Conservation (phyloP, 2,113 vertebrate species). For the Phrynosoma blainvillii region DNA sequence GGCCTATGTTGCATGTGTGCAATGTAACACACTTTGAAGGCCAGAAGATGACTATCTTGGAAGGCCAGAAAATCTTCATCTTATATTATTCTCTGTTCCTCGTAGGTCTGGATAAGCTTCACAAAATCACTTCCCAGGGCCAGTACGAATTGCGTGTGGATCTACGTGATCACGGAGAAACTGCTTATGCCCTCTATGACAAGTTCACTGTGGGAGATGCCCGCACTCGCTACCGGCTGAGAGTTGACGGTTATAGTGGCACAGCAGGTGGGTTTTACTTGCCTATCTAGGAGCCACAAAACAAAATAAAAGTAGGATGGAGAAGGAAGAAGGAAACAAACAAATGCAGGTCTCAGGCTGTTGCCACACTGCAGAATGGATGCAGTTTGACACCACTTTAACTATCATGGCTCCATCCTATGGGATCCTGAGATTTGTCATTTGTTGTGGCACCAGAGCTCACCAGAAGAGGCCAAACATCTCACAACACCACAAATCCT, state of each 20-base stretch:
- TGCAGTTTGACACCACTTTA: too few species aligned
- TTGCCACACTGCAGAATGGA: too few species aligned
- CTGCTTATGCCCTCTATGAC: conserved; percentile 90
- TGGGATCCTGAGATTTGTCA: too few species aligned
- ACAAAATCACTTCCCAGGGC: conserved; percentile 91
- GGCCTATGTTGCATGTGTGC: too few species aligned
- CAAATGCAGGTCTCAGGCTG: not conserved
- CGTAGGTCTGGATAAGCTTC: conserved; percentile 91
- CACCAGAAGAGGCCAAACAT: too few species aligned
- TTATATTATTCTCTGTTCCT: not conserved
- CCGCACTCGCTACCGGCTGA: conserved; percentile 88
- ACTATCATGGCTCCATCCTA: too few species aligned
- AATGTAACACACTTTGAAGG: rapidly evolving
- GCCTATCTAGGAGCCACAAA: not conserved
- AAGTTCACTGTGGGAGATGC: conserved; percentile 88
- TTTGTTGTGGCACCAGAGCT: too few species aligned
- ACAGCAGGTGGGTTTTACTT: conserved; percentile 83
- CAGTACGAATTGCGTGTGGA: conserved; percentile 95
- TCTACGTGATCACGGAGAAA: conserved; percentile 85
- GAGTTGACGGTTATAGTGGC: conserved; percentile 92
- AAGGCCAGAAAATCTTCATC: not conserved
- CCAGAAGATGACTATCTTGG: rapidly evolving
- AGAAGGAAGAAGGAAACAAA: not conserved
- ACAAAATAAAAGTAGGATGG: not conserved
- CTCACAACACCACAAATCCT: too few species aligned